Conservation (phyloP, 2,113 vertebrate species). For the Serinus canaria region DNA sequence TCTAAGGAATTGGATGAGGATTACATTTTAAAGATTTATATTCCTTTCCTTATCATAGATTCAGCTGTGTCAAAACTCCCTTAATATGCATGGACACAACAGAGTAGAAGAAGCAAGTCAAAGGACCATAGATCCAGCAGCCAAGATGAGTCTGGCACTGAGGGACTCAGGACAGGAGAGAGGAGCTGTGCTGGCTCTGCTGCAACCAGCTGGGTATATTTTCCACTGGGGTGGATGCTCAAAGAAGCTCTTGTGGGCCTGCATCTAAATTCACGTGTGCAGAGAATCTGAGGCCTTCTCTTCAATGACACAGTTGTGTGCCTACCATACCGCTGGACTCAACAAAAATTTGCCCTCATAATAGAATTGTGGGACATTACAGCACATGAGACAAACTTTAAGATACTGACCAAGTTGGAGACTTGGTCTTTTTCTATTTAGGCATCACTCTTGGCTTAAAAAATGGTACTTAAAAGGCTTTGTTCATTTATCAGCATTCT, state of each 20-base stretch:
- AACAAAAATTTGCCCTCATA: background rate
- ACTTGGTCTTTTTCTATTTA: background rate
- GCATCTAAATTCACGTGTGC: fast-evolving
- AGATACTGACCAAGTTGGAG: background rate
- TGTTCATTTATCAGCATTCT: background rate
- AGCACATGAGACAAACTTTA: background rate
- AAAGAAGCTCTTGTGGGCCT: background rate
- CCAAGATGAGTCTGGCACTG: background rate
- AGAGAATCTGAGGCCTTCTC: background rate
- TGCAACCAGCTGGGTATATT: background rate
- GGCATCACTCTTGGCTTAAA: background rate
- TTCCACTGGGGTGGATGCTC: background rate
- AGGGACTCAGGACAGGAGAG: background rate
- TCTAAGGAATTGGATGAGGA: background rate
- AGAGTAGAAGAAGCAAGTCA: background rate
- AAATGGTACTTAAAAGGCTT: background rate
- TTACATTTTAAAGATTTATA: background rate
- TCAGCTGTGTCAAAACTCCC: background rate
- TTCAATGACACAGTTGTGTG: fast-evolving
- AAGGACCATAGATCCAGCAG: background rate
- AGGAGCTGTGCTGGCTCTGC: background rate
- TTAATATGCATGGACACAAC: background rate
- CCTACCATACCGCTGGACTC: no score
- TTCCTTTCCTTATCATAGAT: background rate
- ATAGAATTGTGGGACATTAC: background rate